Percentiles rank a stretch among this genome's conserved stretches.
Conservation (phyloP, 2,888 invertebrate species). For the Troglohyphantes excavatus region DNA sequence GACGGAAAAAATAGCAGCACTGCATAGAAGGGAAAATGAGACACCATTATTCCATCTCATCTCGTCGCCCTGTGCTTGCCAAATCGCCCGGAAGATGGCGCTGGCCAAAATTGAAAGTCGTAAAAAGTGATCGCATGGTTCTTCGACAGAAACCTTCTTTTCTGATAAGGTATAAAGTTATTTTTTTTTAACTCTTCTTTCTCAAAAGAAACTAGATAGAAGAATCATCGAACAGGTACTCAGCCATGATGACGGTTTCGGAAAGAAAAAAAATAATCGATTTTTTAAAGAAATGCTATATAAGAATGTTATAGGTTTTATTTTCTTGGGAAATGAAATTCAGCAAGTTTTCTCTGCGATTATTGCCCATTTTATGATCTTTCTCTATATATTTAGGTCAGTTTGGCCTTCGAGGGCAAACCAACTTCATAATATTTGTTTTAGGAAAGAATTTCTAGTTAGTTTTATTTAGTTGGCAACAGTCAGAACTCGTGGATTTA, state of each 20-base stretch:
- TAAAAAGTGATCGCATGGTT: conserved; percentile 40
- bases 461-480: too few relatives aligned
- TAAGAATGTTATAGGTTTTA: neutral
- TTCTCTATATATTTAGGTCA: neutral
- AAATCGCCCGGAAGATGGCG: conserved; percentile 62
- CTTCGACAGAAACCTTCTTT: conserved; percentile 42
- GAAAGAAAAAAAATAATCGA: conserved; percentile 11
- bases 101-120: conserved; percentile 50
- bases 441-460: too few relatives aligned
- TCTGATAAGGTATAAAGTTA: conserved; percentile 32
- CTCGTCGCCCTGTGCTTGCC: conserved; percentile 22
- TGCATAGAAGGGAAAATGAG: neutral
- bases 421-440: too few relatives aligned
- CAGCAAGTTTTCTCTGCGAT: neutral
- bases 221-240: conserved; percentile 20
- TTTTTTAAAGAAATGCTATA: conserved; percentile 5
- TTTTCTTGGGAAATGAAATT: neutral
- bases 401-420: too few relatives aligned
- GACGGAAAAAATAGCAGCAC: neutral
- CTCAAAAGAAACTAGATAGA: neutral
- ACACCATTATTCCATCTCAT: conserved; percentile 21
- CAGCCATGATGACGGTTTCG: conserved; percentile 36
- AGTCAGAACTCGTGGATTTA: too few relatives aligned
- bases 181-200: neutral
- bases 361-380: neutral